A percentile compares a stretch with the other conserved stretches of the same genome.
phyloP scores from a whole-genome alignment of 2,113 vertebrate species.

The Pithys albifrons region DNA sequence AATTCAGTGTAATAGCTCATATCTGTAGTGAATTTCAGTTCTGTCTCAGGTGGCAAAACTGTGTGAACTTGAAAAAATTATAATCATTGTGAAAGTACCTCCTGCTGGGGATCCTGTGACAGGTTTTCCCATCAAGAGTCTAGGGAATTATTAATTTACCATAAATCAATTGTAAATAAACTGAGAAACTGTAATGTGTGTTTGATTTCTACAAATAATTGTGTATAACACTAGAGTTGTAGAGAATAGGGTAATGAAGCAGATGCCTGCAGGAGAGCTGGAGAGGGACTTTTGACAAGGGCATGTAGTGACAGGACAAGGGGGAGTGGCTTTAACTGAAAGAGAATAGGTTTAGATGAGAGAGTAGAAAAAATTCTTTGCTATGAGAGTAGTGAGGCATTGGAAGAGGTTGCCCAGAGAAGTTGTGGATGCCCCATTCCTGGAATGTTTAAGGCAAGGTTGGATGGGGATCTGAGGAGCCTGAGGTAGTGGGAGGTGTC shows the following conservation, averaged over 20 bases:
- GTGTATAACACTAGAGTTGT: not conserved
- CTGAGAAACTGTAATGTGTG: not conserved
- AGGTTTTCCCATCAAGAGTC: not conserved
- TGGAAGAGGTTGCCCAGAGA: not conserved
- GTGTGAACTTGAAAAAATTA: not conserved
- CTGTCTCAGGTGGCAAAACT: not conserved
- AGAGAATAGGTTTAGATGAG: not conserved
- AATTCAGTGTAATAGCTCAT: not conserved
- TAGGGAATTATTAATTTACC: not conserved
- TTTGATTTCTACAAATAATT: not conserved
- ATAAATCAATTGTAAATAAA: not conserved
- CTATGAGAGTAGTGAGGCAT: not conserved
- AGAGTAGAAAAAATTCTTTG: not conserved
- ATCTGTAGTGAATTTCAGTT: not conserved
- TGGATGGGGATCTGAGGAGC: not conserved
- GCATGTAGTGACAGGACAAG: not conserved
- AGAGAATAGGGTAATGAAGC: not conserved
- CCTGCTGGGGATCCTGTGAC: not conserved
- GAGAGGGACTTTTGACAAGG: not conserved
- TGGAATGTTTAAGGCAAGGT: not conserved
- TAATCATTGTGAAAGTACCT: not conserved
- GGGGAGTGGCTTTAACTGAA: not conserved
- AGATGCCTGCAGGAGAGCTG: not conserved
- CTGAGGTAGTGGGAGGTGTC: not conserved
- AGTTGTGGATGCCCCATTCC: not conserved